Base-by-base conservation (phyloP, 1,140 invertebrate species). In the Ceratosolen solmsi region DNA sequence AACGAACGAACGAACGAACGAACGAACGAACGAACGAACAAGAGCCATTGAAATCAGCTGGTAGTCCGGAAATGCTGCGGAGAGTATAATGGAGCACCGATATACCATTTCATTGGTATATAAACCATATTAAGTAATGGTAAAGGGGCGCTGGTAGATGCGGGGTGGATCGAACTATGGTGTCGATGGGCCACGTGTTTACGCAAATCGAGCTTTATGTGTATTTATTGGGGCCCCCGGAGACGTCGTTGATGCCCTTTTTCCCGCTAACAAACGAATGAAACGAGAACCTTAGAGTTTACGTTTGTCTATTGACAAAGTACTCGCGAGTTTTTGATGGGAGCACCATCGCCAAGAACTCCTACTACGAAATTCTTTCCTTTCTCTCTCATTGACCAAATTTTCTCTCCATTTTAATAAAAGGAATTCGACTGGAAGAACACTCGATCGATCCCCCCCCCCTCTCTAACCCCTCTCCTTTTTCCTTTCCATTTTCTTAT, bases 131-230 rank as follows among this genome's bases (percentile, higher is more conserved):
- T 78, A 65, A 27, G 20, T 33, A 33, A 51, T 41, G 30, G 51
- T 27, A 54, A 58, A 54, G 33, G 56, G 20, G 36, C n/a, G 22
- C 51, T 33, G 9, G 70, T 7, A 22, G 5, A 41, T 20, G 25
- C n/a, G 11, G 63, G 63, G 3, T 30, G n/a, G 27, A 73, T 73
- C 54, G 13, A 8, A 20, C 4, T 27, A 46, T 41, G 60, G 75
- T 78, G 49, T 71, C 77, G 77, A 79, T 70, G 76, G 76, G 41
- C 30, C 46, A 54, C 71, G 71, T 68, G 58, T 71, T 79, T 79
- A 79, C 77, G 80, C 80, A 82, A 82, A 82, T 71, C 73, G 36
- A 80, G 22, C 75, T 77, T 27, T 49, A 46, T 77, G 22, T 56
- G 22, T 2, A n/a, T n/a, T 68, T 38, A 68, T 68, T 68, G 17